Conservation (phyloP, 2,888 invertebrate species). For the Artemia sp. region DNA sequence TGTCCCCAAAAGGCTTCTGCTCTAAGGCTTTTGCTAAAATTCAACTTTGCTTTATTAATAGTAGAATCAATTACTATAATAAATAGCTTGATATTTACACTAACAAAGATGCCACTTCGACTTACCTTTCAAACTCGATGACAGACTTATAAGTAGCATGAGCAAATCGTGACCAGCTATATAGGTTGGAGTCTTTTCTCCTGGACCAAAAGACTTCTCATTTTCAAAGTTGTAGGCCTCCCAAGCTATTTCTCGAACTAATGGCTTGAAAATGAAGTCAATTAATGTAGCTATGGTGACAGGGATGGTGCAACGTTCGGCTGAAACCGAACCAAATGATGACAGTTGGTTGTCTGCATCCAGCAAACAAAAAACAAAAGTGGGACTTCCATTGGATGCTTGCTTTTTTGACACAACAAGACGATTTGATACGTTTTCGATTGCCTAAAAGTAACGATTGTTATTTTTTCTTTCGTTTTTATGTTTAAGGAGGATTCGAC, state of each 20-base stretch:
- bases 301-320: not conserved
- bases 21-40: too few relatives aligned
- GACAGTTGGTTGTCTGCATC: not conserved
- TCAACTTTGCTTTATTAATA: too few relatives aligned
- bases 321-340: constrained; percentile 6
- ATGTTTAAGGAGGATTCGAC: too few relatives aligned
- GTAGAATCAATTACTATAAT: not conserved
- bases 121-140: not conserved
- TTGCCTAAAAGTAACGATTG: too few relatives aligned
- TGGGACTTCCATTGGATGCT: too few relatives aligned
- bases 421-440: too few relatives aligned
- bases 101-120: too few relatives aligned
- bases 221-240: not conserved
- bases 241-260: not conserved
- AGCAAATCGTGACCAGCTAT: not conserved
- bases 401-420: too few relatives aligned
- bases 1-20: too few relatives aligned
- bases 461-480: too few relatives aligned
- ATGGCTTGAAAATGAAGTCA: constrained; percentile 11
- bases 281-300: not conserved
- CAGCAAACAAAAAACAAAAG: too few relatives aligned
- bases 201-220: not conserved
- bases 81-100: not conserved
- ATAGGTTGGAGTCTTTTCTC: not conserved
- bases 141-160: not conserved